Evolutionary conservation across 2,113 vertebrate genomes (phyloP), one percentile per base, ranked within the genome.

Genomic region (Psittacara wagleri): DNA sequence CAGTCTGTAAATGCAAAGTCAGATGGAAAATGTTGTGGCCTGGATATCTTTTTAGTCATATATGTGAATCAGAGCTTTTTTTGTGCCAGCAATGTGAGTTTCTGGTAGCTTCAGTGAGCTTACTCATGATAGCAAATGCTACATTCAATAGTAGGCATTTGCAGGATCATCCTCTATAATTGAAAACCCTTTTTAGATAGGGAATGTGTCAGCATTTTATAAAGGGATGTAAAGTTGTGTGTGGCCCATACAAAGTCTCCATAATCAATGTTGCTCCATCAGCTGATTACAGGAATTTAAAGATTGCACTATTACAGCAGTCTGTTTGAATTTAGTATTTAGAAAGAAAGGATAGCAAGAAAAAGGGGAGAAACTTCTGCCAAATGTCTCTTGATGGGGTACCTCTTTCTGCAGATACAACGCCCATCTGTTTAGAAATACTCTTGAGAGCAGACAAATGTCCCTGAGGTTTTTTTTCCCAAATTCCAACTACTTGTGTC

Each of bases 171-270:
- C 86, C 90, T 77, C 61, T 87, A 76, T 66, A 59, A 82, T 33
- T 91, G 74, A 94, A 94, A 95, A 89, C 83, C 67, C 66, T 86
- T 92, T 70, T 70, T 79, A 82, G 66, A 91, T 48, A 76, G 80
- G 69, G 77, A 86, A 68, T 59, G 62, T 79, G 84, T 91, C 93
- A 95, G 95, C 87, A 46, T 79, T 94, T 94, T 92, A 92, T 79
- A 95, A 87, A 82, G 49, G 62, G 57, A 84, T 77, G 81, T 91
- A 91, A 95, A 89, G 77, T 87, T 82, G 44, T 0, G 0, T 64
- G 74, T 68, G 74, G 52, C 69, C 77, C 59, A 51, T 44, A 24
- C 52, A 95, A 86, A 88, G 66, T 68, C 77, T 92, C 43, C 6
- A 13, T 88, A 95, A 88, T 92, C 84, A 86, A 62, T 82, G 86